Evolutionary conservation across 2,113 vertebrate genomes (phyloP).

Genomic region (Centropristis striata): DNA sequence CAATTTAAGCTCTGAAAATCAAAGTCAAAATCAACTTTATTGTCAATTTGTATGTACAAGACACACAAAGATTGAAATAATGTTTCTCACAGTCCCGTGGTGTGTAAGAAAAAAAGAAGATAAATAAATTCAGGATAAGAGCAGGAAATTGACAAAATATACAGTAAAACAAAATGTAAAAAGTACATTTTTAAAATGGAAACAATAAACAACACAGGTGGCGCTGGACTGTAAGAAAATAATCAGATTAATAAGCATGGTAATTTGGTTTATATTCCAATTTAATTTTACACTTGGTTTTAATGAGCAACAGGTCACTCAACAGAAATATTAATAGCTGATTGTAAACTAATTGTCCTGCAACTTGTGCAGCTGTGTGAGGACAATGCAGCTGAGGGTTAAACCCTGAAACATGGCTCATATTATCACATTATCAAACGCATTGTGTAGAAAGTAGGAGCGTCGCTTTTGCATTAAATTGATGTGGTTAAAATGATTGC

Average conservation of each 20-base stretch:
- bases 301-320: not conserved
- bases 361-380: not conserved
- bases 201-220: no score
- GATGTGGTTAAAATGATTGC: not conserved
- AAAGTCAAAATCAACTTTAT: no score
- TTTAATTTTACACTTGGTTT: not conserved
- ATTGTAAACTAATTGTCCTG: conserved; percentile 17
- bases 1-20: not conserved
- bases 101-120: no score
- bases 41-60: no score
- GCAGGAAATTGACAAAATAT: no score
- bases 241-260: not conserved
- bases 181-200: no score
- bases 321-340: conserved; percentile 12
- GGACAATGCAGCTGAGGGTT: conserved; percentile 3
- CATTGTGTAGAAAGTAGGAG: conserved; percentile 11
- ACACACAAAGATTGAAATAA: no score
- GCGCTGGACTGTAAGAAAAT: not conserved
- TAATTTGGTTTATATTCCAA: not conserved
- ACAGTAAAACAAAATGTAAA: no score
- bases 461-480: conserved; percentile 8
- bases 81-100: no score
- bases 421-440: conserved; percentile 20
- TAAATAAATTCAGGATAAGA: no score
- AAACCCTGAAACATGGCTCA: not conserved